These are phyloP conservation scores for Paramacrobiotus metropolitanus DNA, from an alignment of 1,140 invertebrate genomes.

Conservation along the genomic window DNA sequence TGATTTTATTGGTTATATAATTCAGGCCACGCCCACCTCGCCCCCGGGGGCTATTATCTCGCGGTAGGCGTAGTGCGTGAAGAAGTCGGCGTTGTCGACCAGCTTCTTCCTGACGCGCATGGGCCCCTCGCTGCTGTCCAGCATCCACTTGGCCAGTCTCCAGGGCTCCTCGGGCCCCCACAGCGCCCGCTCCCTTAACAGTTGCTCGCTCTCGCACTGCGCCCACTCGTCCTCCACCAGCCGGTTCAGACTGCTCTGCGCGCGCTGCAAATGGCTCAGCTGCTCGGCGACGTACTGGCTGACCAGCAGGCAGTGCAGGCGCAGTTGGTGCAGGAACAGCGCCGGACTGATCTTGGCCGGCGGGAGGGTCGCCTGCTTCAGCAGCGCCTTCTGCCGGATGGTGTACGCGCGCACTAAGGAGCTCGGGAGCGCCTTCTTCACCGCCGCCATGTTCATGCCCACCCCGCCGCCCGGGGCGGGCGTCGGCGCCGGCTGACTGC, in stretches of 20 bases:
- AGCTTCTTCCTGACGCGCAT: conserved; percentile 90
- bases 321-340: neutral
- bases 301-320: neutral
- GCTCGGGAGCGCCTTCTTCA: neutral
- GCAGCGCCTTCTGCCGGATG: neutral
- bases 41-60: neutral
- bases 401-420: neutral
- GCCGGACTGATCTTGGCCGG: neutral
- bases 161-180: conserved; percentile 61
- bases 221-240: conserved; percentile 47
- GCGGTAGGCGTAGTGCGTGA: conserved; percentile 78
- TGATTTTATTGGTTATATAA: too few species aligned
- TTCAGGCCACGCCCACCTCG: too few species aligned
- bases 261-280: conserved; percentile 40
- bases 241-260: conserved; percentile 17
- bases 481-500: neutral
- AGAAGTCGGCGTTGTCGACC: conserved; percentile 77
- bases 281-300: conserved; percentile 17
- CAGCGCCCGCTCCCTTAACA: conserved; percentile 72
- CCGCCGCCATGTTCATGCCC: neutral
- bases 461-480: neutral
- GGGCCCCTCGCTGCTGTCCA: conserved; percentile 92
- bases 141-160: conserved; percentile 79
- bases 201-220: conserved; percentile 53
- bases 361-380: neutral